A percentile compares a stretch with the other conserved stretches of the same genome.
phyloP scores from a whole-genome alignment of 2,888 invertebrate species.

The Sphecodes monilicornis region DNA sequence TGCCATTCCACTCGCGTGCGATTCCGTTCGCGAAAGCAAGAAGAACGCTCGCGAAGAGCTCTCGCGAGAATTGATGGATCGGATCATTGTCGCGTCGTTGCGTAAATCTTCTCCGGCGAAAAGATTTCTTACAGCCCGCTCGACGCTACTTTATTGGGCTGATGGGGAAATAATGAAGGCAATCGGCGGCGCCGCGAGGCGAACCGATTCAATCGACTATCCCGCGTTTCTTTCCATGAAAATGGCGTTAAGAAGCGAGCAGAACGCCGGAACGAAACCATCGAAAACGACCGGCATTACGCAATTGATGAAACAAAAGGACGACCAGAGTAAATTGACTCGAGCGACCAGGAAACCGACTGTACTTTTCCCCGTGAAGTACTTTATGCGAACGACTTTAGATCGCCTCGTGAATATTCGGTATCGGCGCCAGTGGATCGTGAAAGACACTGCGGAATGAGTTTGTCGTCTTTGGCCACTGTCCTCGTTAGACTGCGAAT shows the following conservation, averaged over 20 bases:
- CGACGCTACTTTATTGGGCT: background rate
- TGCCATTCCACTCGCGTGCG: background rate
- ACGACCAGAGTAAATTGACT: background rate
- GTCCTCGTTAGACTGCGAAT: background rate
- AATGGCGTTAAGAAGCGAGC: background rate
- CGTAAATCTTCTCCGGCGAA: background rate
- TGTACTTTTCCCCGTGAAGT: background rate
- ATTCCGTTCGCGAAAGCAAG: background rate
- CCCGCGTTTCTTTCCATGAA: background rate
- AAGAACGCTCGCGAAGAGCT: background rate
- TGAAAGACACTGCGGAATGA: background rate
- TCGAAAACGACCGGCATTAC: background rate
- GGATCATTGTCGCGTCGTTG: background rate
- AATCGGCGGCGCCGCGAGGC: constrained; percentile 5
- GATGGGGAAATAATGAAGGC: constrained; percentile 9
- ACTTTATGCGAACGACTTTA: background rate
- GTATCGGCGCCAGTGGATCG: background rate
- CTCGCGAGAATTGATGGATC: background rate
- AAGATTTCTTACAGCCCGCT: background rate
- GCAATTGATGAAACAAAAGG: background rate
- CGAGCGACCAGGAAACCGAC: background rate
- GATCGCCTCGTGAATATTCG: background rate
- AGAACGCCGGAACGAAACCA: background rate
- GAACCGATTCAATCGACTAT: background rate
- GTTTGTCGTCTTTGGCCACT: background rate